These are phyloP conservation scores for Pollenia griseotomentosa DNA, from an alignment of 2,888 invertebrate species.

Conservation along the genomic window DNA sequence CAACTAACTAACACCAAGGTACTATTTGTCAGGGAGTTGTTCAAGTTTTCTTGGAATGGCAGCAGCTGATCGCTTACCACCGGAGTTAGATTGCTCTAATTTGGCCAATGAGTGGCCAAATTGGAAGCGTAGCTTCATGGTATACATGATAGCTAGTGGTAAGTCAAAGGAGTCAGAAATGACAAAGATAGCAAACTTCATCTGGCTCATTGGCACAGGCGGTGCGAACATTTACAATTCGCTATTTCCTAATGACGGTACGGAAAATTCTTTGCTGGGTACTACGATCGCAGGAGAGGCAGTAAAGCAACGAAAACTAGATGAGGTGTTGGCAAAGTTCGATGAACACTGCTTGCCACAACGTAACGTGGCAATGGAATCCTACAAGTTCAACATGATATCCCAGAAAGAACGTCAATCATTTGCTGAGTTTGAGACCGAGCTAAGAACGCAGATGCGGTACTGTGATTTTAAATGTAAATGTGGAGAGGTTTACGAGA, in stretches of 20 bases:
- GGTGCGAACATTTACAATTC: slow-evolving; percentile 68
- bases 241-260: slow-evolving; percentile 69
- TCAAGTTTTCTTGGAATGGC: too few relatives aligned
- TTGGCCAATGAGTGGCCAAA: slow-evolving; percentile 11
- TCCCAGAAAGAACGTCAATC: slow-evolving; percentile 70
- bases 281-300: neutral
- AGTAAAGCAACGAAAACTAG: too few relatives aligned
- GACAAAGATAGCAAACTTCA: slow-evolving; percentile 58
- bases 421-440: slow-evolving; percentile 71
- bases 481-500: slow-evolving; percentile 63
- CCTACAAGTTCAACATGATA: slow-evolving; percentile 72
- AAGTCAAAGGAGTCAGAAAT: slow-evolving; percentile 36
- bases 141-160: neutral
- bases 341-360: slow-evolving; percentile 57
- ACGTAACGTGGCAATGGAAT: slow-evolving; percentile 58
- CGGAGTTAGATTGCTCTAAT: neutral
- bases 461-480: slow-evolving; percentile 70
- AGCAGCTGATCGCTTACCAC: too few relatives aligned
- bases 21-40: too few relatives aligned
- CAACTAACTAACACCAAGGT: too few relatives aligned
- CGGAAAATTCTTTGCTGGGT: slow-evolving; percentile 48
- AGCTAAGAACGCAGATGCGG: slow-evolving; percentile 66
- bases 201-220: slow-evolving; percentile 62
- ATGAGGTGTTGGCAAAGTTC: too few relatives aligned
- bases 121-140: slow-evolving; percentile 1